Evolutionary conservation across 2,113 vertebrate species (phyloP).

Genomic region (Cnemophilus loriae): DNA sequence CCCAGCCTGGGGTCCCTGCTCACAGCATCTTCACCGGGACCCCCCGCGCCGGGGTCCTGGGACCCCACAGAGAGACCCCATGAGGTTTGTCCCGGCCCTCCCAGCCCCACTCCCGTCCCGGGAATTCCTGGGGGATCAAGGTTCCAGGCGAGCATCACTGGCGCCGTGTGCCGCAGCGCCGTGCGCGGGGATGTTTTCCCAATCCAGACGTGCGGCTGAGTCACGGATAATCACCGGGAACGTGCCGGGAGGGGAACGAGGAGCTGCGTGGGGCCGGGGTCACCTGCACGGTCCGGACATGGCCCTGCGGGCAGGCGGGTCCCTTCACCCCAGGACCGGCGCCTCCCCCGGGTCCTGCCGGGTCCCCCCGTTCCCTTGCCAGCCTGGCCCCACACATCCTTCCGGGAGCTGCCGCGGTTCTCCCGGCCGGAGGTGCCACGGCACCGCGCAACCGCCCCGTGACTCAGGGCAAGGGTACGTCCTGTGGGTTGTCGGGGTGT

Average conservation of each 20-base stretch:
- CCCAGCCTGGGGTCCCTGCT: neutral
- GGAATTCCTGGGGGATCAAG: neutral
- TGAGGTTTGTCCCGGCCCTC: rapidly evolving
- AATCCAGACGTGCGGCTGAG: constrained; percentile 40
- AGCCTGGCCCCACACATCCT: neutral
- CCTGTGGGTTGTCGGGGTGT: neutral
- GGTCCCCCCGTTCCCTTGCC: neutral
- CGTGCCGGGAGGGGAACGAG: neutral
- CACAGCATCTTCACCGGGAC: neutral
- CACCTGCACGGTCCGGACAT: neutral
- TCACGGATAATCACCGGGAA: constrained; percentile 47
- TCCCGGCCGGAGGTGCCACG: neutral
- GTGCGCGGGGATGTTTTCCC: constrained; percentile 3
- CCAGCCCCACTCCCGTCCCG: neutral
- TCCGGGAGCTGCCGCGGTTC: neutral
- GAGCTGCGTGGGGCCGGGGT: neutral
- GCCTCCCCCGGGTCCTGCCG: neutral
- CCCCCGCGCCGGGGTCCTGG: neutral
- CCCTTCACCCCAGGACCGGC: rapidly evolving
- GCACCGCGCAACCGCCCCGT: neutral
- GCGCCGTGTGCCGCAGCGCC: neutral
- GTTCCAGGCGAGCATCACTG: neutral
- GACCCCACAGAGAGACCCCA: neutral
- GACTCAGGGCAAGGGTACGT: neutral
- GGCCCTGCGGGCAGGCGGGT: neutral